Percentiles rank a stretch among this genome's conserved stretches.
These are phyloP conservation scores for Pangasianodon gigas DNA, from an alignment of 2,113 vertebrate genomes.

Conservation along the genomic window DNA sequence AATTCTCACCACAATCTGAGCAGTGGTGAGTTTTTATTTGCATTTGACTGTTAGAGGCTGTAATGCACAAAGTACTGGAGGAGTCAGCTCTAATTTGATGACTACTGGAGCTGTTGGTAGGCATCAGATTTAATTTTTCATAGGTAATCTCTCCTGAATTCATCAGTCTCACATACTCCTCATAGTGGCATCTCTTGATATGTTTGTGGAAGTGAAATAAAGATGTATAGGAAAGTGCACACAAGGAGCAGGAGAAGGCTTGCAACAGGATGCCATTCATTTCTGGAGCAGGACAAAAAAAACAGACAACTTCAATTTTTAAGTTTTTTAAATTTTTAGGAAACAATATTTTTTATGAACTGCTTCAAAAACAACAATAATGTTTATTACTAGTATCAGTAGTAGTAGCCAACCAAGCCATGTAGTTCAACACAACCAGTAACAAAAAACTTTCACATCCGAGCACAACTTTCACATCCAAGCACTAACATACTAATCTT, in stretches of 20 bases:
- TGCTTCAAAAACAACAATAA: constrained; percentile 1
- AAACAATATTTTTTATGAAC: not conserved
- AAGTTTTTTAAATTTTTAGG: not conserved
- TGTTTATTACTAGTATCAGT: not conserved
- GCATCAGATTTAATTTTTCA: constrained; percentile 3
- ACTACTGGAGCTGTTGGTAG: constrained; percentile 18
- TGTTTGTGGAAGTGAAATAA: constrained; percentile 32
- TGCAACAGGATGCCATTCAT: constrained; percentile 27
- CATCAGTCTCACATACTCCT: constrained; percentile 24
- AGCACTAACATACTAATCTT: not conserved
- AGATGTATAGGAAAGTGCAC: constrained; percentile 38
- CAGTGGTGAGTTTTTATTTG: constrained; percentile 5
- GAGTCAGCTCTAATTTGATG: not conserved
- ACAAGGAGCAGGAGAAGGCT: constrained; percentile 36
- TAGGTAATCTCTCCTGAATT: constrained; percentile 23
- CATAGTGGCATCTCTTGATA: constrained; percentile 28
- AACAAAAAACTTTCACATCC: not conserved
- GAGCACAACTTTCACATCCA: not conserved
- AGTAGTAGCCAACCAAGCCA: not conserved
- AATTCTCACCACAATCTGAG: constrained; percentile 11
- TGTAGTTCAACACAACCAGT: no score
- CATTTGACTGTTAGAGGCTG: not conserved
- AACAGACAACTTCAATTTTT: constrained; percentile 24
- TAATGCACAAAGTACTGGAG: not conserved
- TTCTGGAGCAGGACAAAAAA: constrained; percentile 33